A percentile compares a stretch with the other conserved stretches of the same genome.
These are phyloP conservation scores for Drosophila asahinai DNA, from an alignment of 1,140 invertebrate genomes.

Conservation along the genomic window DNA sequence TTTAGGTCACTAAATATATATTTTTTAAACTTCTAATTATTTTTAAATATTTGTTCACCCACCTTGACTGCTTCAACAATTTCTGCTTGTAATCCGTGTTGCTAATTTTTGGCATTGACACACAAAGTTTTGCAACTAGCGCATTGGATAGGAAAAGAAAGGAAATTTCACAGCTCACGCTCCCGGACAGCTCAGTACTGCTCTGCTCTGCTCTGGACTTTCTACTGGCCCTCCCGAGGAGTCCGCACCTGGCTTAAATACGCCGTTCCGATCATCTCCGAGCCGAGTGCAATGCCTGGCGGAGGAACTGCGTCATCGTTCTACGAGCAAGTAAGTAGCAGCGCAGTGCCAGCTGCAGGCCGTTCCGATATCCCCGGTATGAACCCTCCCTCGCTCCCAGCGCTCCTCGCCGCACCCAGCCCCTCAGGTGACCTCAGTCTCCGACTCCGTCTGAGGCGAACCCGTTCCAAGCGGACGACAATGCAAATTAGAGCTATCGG, in stretches of 20 bases:
- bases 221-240: conserved; percentile 68
- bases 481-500: conserved; percentile 78
- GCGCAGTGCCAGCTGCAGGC: conserved; percentile 29
- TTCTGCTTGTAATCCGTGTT: conserved; percentile 66
- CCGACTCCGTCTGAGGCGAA: conserved; percentile 40
- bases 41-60: background rate
- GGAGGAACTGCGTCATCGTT: conserved; percentile 40
- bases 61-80: conserved; percentile 71
- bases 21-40: no score
- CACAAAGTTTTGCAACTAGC: conserved; percentile 75
- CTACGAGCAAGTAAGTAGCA: conserved; percentile 15
- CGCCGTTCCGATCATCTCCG: conserved; percentile 23
- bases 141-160: conserved; percentile 58
- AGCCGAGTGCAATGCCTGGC: conserved; percentile 35
- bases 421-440: conserved; percentile 20
- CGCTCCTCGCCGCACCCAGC: conserved; percentile 9
- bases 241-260: conserved; percentile 71
- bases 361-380: conserved; percentile 14
- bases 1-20: no score
- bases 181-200: conserved; percentile 27
- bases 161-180: conserved; percentile 27
- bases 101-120: conserved; percentile 84
- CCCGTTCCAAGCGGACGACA: conserved; percentile 49
- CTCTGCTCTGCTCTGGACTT: conserved; percentile 64
- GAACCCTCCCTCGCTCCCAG: conserved; percentile 10